These are phyloP conservation scores for Tiliqua scincoides DNA, from an alignment of 2,113 vertebrate genomes.

Conservation along the genomic window DNA sequence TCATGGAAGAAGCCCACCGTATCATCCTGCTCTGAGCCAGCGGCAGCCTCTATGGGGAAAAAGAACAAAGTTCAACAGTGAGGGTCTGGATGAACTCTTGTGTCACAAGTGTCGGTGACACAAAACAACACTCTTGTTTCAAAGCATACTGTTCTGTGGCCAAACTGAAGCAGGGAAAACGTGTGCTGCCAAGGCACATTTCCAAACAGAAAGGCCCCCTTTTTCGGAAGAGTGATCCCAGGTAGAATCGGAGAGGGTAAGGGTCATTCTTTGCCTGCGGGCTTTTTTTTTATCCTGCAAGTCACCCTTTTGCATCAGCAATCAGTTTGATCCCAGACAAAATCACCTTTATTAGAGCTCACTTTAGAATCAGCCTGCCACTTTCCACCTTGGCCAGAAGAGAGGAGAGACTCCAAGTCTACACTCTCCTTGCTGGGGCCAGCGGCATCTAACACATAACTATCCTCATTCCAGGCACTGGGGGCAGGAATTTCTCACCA, in stretches of 20 bases:
- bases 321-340: too few species aligned
- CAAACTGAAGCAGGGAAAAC: too few species aligned
- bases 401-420: neutral
- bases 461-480: neutral
- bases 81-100: neutral
- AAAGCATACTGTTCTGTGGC: neutral
- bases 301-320: too few species aligned
- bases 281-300: too few species aligned
- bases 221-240: too few species aligned
- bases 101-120: neutral
- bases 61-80: neutral
- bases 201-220: too few species aligned
- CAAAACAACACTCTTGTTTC: neutral
- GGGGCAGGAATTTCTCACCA: slow-evolving; percentile 67
- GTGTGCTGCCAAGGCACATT: too few species aligned
- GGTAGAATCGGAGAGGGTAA: too few species aligned
- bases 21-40: slow-evolving; percentile 1
- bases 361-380: neutral
- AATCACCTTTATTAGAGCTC: neutral
- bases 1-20: slow-evolving; percentile 59
- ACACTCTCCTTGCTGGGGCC: neutral
- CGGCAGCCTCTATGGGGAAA: neutral
- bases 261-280: too few species aligned
- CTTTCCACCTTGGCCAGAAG: neutral
- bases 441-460: neutral